Evolutionary conservation across 2,113 vertebrate genomes (phyloP).

Genomic region (Sebastes schlegelii): DNA sequence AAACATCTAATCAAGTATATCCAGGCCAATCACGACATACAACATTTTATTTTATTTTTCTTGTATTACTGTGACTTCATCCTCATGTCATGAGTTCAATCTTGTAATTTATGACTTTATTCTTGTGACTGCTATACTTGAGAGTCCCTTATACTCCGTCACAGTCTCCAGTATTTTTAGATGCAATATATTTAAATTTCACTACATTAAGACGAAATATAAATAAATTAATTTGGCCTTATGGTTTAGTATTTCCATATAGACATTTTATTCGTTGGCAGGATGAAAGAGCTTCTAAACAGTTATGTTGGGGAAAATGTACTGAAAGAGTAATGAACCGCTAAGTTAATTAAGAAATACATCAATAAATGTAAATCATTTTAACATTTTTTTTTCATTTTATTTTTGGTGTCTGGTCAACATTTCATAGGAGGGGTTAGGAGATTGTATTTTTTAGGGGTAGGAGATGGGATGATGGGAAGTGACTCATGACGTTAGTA

Average conservation of each 20-base stretch:
- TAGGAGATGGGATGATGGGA: not conserved
- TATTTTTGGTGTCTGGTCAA: not conserved
- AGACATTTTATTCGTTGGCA: not conserved
- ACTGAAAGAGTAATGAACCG: not conserved
- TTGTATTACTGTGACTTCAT: slow-evolving; percentile 2
- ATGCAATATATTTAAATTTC: not conserved
- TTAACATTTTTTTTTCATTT: not conserved
- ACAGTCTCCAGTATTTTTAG: not conserved
- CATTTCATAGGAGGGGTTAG: not conserved
- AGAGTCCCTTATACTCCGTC: not conserved
- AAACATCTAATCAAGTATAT: not conserved
- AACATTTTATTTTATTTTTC: not conserved
- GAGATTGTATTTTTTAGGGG: no score
- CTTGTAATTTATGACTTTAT: not conserved
- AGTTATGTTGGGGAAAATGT: not conserved
- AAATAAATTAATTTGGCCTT: not conserved
- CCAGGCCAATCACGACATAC: not conserved
- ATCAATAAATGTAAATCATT: not conserved
- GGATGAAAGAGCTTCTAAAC: not conserved
- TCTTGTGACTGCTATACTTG: no score
- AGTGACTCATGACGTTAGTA: not conserved
- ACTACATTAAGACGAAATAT: not conserved
- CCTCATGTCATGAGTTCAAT: not conserved
- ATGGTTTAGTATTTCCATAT: not conserved
- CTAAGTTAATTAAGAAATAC: not conserved